These are phyloP conservation scores for Oryzaephilus surinamensis DNA, from an alignment of 1,140 invertebrate species.

Conservation along the genomic window DNA sequence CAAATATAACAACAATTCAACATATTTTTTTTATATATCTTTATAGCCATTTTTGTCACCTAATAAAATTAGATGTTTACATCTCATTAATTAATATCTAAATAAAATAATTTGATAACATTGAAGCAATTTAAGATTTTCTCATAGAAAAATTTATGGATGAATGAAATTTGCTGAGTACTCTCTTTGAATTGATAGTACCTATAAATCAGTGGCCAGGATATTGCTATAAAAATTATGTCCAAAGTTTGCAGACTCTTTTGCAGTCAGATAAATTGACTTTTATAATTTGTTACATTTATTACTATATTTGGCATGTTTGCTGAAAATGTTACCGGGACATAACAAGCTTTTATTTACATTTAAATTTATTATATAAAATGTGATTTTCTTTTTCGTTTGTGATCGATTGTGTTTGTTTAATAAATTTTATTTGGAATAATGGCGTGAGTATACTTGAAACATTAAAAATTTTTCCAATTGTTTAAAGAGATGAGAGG, in stretches of 20 bases:
- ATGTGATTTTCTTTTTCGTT: conserved; percentile 3
- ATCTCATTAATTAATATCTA: too few species aligned
- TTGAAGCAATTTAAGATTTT: too few species aligned
- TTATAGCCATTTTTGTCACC: too few species aligned
- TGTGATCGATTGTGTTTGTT: not conserved
- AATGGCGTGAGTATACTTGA: too few species aligned
- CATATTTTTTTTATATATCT: too few species aligned
- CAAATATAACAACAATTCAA: too few species aligned
- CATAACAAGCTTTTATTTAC: conserved; percentile 18
- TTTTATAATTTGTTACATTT: conserved; percentile 32
- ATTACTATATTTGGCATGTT: conserved; percentile 26
- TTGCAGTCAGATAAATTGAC: conserved; percentile 30
- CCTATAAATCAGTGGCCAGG: conserved; percentile 29
- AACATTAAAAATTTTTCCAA: too few species aligned
- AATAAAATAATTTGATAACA: too few species aligned
- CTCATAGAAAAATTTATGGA: conserved; percentile 28
- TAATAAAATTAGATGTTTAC: too few species aligned
- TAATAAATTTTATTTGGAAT: too few species aligned
- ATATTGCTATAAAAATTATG: conserved; percentile 33
- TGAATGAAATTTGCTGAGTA: conserved; percentile 31
- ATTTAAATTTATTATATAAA: conserved; percentile 14
- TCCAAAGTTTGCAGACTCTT: conserved; percentile 31
- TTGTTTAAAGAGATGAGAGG: too few species aligned
- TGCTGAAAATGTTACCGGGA: conserved; percentile 21
- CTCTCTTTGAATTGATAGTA: conserved; percentile 31